Percentiles rank a stretch among this genome's conserved stretches.
Conservation (phyloP, 1,140 invertebrate species). For the Drosophila baimaii region DNA sequence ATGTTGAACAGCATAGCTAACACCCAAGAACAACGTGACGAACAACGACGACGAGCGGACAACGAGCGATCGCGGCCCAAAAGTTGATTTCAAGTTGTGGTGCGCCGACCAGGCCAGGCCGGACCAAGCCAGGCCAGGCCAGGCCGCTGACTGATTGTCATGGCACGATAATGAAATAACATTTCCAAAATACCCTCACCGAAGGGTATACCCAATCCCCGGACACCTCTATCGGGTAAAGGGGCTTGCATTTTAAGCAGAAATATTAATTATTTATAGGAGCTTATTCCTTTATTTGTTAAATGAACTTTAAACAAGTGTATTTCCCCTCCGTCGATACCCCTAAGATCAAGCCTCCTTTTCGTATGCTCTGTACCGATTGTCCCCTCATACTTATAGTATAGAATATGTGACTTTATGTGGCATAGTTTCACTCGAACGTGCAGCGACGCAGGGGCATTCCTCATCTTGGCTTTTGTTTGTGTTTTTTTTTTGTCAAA, state of each 20-base stretch:
- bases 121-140: constrained; percentile 1
- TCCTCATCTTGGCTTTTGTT: constrained; percentile 32
- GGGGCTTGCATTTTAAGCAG: too few species aligned
- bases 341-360: background rate
- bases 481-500: constrained; percentile 51
- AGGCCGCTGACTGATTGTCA: constrained; percentile 75
- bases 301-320: too few species aligned
- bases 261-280: background rate
- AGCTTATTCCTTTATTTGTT: too few species aligned
- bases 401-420: constrained; percentile 31
- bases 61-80: constrained; percentile 38
- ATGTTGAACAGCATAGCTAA: constrained; percentile 79
- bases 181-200: constrained; percentile 26
- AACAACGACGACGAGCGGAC: constrained; percentile 37
- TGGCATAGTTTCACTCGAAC: constrained; percentile 53
- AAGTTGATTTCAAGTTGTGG: constrained; percentile 49
- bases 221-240: background rate
- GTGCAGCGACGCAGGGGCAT: constrained; percentile 50
- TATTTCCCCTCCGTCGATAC: too few species aligned
- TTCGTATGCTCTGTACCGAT: background rate
- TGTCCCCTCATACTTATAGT: background rate
- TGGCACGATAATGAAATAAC: constrained; percentile 77
- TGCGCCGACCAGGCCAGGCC: background rate
- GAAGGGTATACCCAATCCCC: background rate
- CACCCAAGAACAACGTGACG: constrained; percentile 77